Evolutionary conservation across 2,888 invertebrate genomes (phyloP).

Genomic region (Asteroscopus sphinx): DNA sequence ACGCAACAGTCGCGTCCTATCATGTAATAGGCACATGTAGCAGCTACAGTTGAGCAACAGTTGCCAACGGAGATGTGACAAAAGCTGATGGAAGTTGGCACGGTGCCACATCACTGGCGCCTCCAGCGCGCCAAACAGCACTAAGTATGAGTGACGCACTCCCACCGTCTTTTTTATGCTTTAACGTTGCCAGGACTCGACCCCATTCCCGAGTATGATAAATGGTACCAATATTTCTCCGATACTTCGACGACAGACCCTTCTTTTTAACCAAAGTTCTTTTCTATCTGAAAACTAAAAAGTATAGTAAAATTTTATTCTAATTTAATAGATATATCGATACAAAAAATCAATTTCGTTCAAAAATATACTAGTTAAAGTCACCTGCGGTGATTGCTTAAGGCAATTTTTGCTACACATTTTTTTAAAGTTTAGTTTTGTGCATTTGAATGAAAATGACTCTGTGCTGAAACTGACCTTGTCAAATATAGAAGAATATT

Average conservation of each 20-base stretch:
- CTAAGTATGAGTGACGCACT: constrained; percentile 35
- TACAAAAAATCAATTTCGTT: too few species aligned
- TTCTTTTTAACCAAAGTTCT: not conserved
- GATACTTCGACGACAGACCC: not conserved
- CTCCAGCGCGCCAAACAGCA: constrained; percentile 32
- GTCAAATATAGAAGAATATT: too few species aligned
- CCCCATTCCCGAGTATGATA: constrained; percentile 12
- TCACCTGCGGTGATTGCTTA: too few species aligned
- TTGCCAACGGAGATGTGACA: constrained; percentile 47
- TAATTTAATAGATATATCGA: not conserved
- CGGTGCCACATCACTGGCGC: constrained; percentile 43
- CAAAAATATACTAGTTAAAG: not conserved
- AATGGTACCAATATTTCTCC: constrained; percentile 1
- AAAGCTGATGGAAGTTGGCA: constrained; percentile 51
- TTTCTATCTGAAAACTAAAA: not conserved
- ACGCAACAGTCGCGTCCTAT: constrained; percentile 42
- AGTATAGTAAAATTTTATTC: too few species aligned
- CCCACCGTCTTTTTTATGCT: constrained; percentile 25
- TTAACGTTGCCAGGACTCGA: constrained; percentile 23
- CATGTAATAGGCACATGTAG: constrained; percentile 27
- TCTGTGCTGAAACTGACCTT: not conserved
- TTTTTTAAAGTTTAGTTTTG: not conserved
- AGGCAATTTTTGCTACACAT: not conserved
- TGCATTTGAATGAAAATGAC: constrained; percentile 1
- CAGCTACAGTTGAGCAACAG: constrained; percentile 57